Base-by-base conservation (phyloP, 2,113 vertebrate species). In the Silurus glanis region DNA sequence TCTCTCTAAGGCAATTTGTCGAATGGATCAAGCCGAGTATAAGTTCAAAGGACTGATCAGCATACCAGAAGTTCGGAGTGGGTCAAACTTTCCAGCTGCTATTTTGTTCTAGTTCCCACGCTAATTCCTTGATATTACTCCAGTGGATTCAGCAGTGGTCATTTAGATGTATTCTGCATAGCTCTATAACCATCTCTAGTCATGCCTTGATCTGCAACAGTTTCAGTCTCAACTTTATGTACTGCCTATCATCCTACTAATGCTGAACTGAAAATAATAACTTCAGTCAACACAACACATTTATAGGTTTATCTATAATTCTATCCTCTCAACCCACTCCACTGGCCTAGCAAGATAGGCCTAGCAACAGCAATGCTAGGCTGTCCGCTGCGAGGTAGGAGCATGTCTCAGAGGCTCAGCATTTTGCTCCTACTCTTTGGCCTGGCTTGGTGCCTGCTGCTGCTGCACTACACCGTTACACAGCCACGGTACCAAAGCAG, bases 341-440 rank as follows among this genome's bases (percentile, higher is more conserved):
- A 83, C 80, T 53, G 72, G 83, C 61, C 58, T 72, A 69, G 53
- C 14, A 78, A 53, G 74, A 49, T 23, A 45, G 53, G 75, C 86
- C 53, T 72, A 16, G 75, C 76, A 87, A 87, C 88, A 92, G 93
- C 80, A 89, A 99, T 99, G 97, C 95, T 98, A 92, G 94, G 95
- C 91, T 91, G 94, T 83, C 92, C 98, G 87, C 95, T 97, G 91
- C 96, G 97, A 74, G 61, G 69, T 83, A 97, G 97, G 94, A 97
- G 97, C 90, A 96, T 98, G 95, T 98, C 98, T 85, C 97, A 99
- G 93, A 98, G 97, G 93, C 94, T 99, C 91, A 97, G 98, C 90
- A 91, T 97, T 91, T 93, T 99, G 87, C 95, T 99, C 91, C 89
- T 99, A 83, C 83, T 97, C 71, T 97, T 98, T 28, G 98, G 98